Base-by-base conservation (phyloP, 2,888 invertebrate species). In the Drosophila meridiana region DNA sequence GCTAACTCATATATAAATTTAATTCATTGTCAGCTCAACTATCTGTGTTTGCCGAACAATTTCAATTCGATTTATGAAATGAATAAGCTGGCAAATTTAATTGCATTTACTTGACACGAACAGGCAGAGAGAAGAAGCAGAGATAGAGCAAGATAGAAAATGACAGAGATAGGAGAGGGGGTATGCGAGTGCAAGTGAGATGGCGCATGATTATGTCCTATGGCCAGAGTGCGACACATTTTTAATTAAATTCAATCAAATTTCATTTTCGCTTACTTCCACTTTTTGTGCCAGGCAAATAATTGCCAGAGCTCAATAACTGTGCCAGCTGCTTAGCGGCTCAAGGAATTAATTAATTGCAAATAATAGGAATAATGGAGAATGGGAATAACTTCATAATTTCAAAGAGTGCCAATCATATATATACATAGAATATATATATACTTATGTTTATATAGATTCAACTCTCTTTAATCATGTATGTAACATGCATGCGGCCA, bases 191-290 rank as follows among this genome's bases (percentile, higher is more conserved):
- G 20, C 20, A 20, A 14, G 28, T 8, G 20, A 38, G 38, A 11
- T 13, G n/a, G 20, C 4, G 20, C 26, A 45, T 52, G 55, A 66
- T 73, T 48, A 60, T 67, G 34, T 59, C 11, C 70, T 48, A 26
- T 56, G 55, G 55, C 47, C 63, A 65, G 52, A 30, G 55, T 30
- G 58, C 34, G 82, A 71, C 65, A 71, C 66, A 77, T 79, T 87
- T 85, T 89, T 89, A 85, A 87, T 85, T 89, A 82, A 85, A 89
- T 85, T 66, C 57, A 67, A 82, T 69, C 71, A 73, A 58, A 73
- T 64, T 59, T 48, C 52, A 40, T 64, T 69, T 34, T 57, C 53
- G 30, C 20, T 59, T 61, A 64, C 56, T 36, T 50, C 45, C 38
- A 36, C 68, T 55, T 42, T 72, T 34, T 83, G 81, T 72, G 73